A percentile compares a stretch with the other conserved stretches of the same genome.
These are phyloP conservation scores for cattle (Bos taurus) DNA, from an alignment of 2,113 vertebrate genomes.

Conservation along the genomic window ARS-UCD2.0 NC_037329.1:82862001-82862500, in stretches of 20 bases:
- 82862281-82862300: background rate
- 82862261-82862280: background rate
- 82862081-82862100: background rate
- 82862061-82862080: background rate
- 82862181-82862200: background rate
- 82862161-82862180: background rate
- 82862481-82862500: background rate
- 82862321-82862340: background rate
- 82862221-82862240: background rate
- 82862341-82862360: background rate
- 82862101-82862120: background rate
- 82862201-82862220: background rate
- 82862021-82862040: background rate
- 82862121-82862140: background rate
- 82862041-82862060: background rate
- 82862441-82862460: constrained; percentile 13
- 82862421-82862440: background rate
- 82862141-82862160: background rate
- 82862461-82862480: background rate
- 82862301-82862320: background rate
- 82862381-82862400: background rate
- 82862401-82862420: background rate
- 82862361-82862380: background rate
- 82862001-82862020: background rate
- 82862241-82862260: background rate